phyloP scores from a whole-genome alignment of 2,888 invertebrate genomes.

The Diloba caeruleocephala region DNA sequence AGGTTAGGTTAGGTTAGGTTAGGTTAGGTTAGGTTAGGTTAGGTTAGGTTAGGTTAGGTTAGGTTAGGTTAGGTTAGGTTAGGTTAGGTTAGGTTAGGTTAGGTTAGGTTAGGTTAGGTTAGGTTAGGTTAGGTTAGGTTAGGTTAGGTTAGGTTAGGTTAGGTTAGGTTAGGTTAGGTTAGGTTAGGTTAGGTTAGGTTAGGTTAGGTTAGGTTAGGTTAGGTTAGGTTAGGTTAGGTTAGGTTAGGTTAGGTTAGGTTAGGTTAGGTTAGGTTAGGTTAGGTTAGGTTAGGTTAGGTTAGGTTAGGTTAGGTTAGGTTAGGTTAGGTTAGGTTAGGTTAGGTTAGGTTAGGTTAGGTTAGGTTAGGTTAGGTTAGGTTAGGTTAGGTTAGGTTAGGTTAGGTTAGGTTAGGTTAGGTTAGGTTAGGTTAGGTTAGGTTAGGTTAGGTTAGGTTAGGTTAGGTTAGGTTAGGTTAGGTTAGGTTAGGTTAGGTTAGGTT shows the following conservation, averaged over 20 bases:
- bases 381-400: slow-evolving; percentile 15
- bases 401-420: slow-evolving; percentile 8
- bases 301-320: slow-evolving; percentile 8
- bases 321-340: slow-evolving; percentile 10
- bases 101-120: slow-evolving; percentile 11
- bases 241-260: slow-evolving; percentile 15
- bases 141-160: slow-evolving; percentile 13
- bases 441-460: slow-evolving; percentile 22
- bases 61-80: slow-evolving; percentile 22
- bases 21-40: slow-evolving; percentile 20
- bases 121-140: slow-evolving; percentile 13
- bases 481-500: slow-evolving; percentile 25
- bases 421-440: slow-evolving; percentile 20
- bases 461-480: slow-evolving; percentile 22
- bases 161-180: neutral
- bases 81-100: slow-evolving; percentile 17
- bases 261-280: slow-evolving; percentile 7
- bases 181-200: slow-evolving; percentile 2
- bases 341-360: slow-evolving; percentile 18
- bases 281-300: slow-evolving; percentile 13
- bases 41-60: slow-evolving; percentile 26
- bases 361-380: slow-evolving; percentile 17
- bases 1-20: slow-evolving; percentile 18
- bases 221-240: slow-evolving; percentile 15
- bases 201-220: too few species aligned